phyloP scores from a whole-genome alignment of 2,888 invertebrate genomes.

The Leptinotarsa tumamoca region DNA sequence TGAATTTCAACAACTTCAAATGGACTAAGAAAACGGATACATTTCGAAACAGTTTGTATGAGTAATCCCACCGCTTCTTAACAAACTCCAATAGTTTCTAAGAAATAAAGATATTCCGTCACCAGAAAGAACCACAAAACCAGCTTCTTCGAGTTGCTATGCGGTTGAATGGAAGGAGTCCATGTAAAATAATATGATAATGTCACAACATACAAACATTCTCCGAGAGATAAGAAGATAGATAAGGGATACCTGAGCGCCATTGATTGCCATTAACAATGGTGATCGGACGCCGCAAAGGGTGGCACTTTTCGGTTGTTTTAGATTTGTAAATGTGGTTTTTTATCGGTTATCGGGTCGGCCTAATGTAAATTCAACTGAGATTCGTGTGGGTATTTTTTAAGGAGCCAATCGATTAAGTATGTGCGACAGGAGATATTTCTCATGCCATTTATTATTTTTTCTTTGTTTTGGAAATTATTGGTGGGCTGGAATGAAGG shows the following conservation, averaged over 20 bases:
- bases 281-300: slow-evolving; percentile 45
- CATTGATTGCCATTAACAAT: slow-evolving; percentile 48
- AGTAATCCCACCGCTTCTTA: background rate
- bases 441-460: slow-evolving; percentile 4
- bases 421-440: slow-evolving; percentile 24
- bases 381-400: slow-evolving; percentile 23
- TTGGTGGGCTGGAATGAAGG: background rate
- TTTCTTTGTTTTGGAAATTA: background rate
- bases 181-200: slow-evolving; percentile 50
- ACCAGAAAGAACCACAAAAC: slow-evolving; percentile 1
- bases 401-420: slow-evolving; percentile 27
- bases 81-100: background rate
- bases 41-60: background rate
- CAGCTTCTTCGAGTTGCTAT: slow-evolving; percentile 27
- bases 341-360: slow-evolving; percentile 44
- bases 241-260: slow-evolving; percentile 47
- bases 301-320: slow-evolving; percentile 47
- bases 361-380: slow-evolving; percentile 43
- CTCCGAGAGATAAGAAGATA: slow-evolving; percentile 43
- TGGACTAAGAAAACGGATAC: no score
- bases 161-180: slow-evolving; percentile 42
- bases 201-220: slow-evolving; percentile 48
- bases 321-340: slow-evolving; percentile 49
- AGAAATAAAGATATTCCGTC: slow-evolving; percentile 25
- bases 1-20: no score